Conservation (phyloP, 1,140 invertebrate genomes). For the Drosophila lini region DNA sequence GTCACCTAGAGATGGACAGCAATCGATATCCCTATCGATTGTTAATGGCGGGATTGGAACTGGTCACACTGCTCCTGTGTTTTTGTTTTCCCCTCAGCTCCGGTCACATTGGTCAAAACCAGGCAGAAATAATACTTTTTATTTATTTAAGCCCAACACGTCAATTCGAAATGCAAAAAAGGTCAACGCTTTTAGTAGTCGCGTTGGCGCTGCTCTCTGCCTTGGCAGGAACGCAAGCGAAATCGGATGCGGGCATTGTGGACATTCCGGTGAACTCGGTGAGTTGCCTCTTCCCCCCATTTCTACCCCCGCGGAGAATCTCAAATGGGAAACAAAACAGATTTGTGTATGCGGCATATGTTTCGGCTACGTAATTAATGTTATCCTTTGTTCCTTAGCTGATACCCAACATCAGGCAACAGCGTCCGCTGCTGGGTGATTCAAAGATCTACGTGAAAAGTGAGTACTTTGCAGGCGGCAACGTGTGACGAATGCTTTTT, state of each 20-base stretch:
- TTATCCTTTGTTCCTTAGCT: conserved; percentile 19
- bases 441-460: conserved; percentile 74
- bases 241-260: conserved; percentile 71
- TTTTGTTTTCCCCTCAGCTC: conserved; percentile 3
- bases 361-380: conserved; percentile 23
- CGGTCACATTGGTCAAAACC: conserved; percentile 14
- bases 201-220: conserved; percentile 48
- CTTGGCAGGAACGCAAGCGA: conserved; percentile 27
- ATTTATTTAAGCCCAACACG: conserved; percentile 31
- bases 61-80: background rate
- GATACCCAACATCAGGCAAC: conserved; percentile 51
- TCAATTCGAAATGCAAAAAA: conserved; percentile 39
- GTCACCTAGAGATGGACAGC: conserved; percentile 28
- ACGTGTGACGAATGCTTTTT: conserved; percentile 45
- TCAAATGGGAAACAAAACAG: conserved; percentile 24
- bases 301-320: conserved; percentile 12
- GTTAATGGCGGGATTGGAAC: too few relatives aligned
- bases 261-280: conserved; percentile 64
- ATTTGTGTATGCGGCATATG: conserved; percentile 14
- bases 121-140: conserved; percentile 43
- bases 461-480: conserved; percentile 46
- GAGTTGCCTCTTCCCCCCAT: conserved; percentile 15
- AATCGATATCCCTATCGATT: background rate
- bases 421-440: conserved; percentile 65
- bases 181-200: conserved; percentile 34